Conservation (phyloP, 2,797 vertebrate species). For the Peromyscus aztecus region DNA sequence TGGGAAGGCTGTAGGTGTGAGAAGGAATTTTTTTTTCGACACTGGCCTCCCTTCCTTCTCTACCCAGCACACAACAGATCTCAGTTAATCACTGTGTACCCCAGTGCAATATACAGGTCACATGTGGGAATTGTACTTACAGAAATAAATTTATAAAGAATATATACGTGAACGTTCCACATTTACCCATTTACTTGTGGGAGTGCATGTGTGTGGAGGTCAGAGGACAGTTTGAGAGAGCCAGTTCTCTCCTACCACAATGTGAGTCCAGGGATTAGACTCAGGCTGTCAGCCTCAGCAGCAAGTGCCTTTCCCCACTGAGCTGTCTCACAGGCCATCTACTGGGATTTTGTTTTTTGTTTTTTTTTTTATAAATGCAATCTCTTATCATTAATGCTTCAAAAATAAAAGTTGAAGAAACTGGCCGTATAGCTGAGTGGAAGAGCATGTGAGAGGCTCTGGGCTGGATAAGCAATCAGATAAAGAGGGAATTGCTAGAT, state of each 20-base stretch:
- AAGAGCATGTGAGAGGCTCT: neutral
- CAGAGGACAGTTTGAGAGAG: neutral
- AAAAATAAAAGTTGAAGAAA: conserved; percentile 18
- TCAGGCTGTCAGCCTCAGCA: rapidly evolving
- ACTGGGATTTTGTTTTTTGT: neutral
- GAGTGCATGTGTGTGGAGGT: neutral
- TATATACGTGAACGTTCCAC: neutral
- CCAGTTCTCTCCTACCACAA: neutral
- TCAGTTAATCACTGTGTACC: neutral
- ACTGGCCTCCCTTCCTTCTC: neutral
- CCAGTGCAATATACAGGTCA: neutral
- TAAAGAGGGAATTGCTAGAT: conserved; percentile 34
- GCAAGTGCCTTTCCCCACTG: neutral
- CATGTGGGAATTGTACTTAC: neutral
- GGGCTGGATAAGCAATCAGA: neutral
- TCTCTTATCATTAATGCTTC: conserved; percentile 29
- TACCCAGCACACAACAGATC: neutral
- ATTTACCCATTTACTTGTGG: neutral
- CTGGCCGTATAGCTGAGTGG: neutral
- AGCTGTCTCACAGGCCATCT: neutral
- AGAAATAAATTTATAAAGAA: neutral
- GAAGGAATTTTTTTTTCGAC: neutral
- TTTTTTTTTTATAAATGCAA: neutral
- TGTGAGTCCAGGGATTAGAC: neutral
- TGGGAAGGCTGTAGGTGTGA: neutral